These are phyloP conservation scores for Mantis religiosa DNA, from an alignment of 2,888 invertebrate species.

Conservation along the genomic window DNA sequence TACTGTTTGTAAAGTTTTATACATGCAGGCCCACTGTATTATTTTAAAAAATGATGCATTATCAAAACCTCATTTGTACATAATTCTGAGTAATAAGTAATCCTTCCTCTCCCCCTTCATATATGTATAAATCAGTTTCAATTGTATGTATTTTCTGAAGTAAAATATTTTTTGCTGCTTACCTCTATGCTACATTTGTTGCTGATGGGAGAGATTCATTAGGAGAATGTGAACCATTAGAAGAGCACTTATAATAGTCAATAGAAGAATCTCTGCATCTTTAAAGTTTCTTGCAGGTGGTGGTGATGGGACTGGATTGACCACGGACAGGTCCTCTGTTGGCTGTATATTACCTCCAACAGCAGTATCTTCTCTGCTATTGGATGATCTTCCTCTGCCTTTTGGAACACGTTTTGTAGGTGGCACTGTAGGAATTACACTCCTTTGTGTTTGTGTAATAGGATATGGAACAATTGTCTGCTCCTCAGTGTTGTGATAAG, in stretches of 20 bases:
- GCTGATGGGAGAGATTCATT: background rate
- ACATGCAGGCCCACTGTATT: too few species aligned
- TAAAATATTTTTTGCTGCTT: background rate
- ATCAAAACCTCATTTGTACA: too few species aligned
- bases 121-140: too few species aligned
- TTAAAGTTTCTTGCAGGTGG: background rate
- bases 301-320: background rate
- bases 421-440: conserved; percentile 39
- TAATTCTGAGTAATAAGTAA: too few species aligned
- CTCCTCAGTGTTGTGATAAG: conserved; percentile 37
- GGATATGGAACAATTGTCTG: conserved; percentile 35
- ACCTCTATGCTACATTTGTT: conserved; percentile 4
- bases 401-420: conserved; percentile 34
- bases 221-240: too few species aligned
- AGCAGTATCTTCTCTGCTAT: background rate
- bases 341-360: background rate
- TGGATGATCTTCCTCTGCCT: conserved; percentile 16
- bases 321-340: background rate
- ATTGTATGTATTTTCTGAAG: too few species aligned
- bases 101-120: too few species aligned
- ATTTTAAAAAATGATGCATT: too few species aligned
- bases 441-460: conserved; percentile 36
- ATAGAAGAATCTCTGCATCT: background rate
- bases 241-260: too few species aligned
- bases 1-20: too few species aligned